phyloP scores from a whole-genome alignment of 2,797 vertebrate genomes.

The Eptatretus atami region DNA sequence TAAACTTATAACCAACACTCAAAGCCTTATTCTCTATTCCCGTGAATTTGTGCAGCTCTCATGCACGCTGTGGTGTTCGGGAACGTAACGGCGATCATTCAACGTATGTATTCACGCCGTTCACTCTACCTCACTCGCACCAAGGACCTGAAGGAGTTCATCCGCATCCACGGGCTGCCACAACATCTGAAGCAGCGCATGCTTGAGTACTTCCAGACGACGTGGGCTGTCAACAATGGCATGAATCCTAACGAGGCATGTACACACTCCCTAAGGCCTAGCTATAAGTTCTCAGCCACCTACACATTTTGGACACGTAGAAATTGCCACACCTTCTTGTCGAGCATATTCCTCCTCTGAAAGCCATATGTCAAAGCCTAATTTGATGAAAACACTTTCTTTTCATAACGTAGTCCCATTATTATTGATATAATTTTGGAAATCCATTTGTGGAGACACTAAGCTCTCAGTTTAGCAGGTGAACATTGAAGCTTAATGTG shows the following conservation, averaged over 20 bases:
- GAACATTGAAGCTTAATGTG: no score
- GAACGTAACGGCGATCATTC: constrained; percentile 84
- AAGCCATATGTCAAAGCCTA: no score
- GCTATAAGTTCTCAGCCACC: no score
- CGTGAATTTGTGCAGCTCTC: constrained; percentile 24
- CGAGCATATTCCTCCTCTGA: no score
- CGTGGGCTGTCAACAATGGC: constrained; percentile 82
- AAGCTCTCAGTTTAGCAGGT: no score
- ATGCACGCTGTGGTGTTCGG: constrained; percentile 91
- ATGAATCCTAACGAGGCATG: constrained; percentile 63
- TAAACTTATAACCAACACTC: background rate
- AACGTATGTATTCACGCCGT: constrained; percentile 77
- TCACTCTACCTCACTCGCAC: constrained; percentile 74
- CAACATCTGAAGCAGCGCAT: constrained; percentile 68
- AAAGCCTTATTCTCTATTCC: background rate
- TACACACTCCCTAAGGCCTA: background rate
- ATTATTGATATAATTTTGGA: no score
- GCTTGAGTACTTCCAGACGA: constrained; percentile 84
- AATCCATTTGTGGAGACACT: no score
- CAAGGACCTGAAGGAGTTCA: constrained; percentile 87
- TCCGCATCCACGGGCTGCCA: constrained; percentile 50
- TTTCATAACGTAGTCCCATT: no score
- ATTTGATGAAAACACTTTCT: no score
- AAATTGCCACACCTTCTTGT: no score
- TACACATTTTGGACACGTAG: no score